Percentiles rank a stretch among this genome's conserved stretches.
Evolutionary conservation across 1,140 invertebrate genomes (phyloP).

Genomic region (Drosophila seguyi): DNA sequence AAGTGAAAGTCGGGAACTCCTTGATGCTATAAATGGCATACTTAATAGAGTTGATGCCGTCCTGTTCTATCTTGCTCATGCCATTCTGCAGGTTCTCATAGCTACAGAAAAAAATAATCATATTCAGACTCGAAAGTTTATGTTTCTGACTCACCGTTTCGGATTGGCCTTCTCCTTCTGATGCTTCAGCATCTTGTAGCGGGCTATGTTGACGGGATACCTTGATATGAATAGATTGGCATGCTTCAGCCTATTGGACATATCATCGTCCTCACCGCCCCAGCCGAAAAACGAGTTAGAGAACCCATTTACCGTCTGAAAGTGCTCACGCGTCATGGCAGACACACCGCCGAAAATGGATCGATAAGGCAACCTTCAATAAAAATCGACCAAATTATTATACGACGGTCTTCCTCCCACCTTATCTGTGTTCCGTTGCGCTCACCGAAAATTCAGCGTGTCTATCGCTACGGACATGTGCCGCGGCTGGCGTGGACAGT

Average conservation of each 20-base stretch:
- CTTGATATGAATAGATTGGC: constrained; percentile 93
- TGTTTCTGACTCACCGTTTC: constrained; percentile 88
- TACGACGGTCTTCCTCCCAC: neutral
- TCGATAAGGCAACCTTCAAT: constrained; percentile 92
- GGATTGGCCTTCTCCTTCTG: constrained; percentile 95
- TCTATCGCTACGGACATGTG: constrained; percentile 98
- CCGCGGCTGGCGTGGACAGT: constrained; percentile 94
- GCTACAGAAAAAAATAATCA: constrained; percentile 86
- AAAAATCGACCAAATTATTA: neutral
- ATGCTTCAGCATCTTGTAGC: constrained; percentile 96
- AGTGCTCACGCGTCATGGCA: constrained; percentile 93
- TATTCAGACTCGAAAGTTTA: constrained; percentile 15
- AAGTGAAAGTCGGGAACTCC: constrained; percentile 90
- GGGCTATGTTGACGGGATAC: constrained; percentile 93
- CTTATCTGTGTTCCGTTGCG: neutral
- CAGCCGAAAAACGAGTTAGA: constrained; percentile 97
- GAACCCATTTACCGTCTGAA: constrained; percentile 94
- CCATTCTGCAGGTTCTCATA: constrained; percentile 94
- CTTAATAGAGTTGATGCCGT: constrained; percentile 94
- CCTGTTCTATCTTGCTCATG: constrained; percentile 92
- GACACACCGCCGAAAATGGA: constrained; percentile 96
- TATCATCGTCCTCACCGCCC: constrained; percentile 97
- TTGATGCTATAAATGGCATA: constrained; percentile 91
- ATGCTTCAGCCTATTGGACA: constrained; percentile 92
- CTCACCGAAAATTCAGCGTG: constrained; percentile 93